phyloP scores from a whole-genome alignment of 2,797 vertebrate genomes.

The Phrynocephalus guinanensis region DNA sequence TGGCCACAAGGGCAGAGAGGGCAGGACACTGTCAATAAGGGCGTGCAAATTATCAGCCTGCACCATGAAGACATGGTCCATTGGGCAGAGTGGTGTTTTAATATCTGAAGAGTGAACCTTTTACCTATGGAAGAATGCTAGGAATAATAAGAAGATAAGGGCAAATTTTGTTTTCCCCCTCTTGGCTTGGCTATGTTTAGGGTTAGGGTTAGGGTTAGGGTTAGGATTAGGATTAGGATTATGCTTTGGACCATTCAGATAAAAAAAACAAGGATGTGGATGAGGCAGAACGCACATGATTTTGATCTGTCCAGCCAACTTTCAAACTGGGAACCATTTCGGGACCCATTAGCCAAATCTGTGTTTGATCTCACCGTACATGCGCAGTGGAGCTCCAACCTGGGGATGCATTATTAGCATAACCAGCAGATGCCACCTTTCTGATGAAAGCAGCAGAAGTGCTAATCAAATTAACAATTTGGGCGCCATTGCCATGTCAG shows the following conservation, averaged over 20 bases:
- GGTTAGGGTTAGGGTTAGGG: neutral
- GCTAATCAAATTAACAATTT: constrained; percentile 67
- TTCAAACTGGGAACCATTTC: neutral
- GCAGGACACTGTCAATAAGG: too few species aligned
- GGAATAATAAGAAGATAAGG: too few species aligned
- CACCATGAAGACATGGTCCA: too few species aligned
- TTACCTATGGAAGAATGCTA: too few species aligned
- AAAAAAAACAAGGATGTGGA: neutral
- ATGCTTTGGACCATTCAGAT: neutral
- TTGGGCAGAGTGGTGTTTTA: too few species aligned
- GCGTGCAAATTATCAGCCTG: too few species aligned
- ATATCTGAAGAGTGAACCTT: too few species aligned
- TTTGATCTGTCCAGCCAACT: neutral
- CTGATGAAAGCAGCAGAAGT: constrained; percentile 61
- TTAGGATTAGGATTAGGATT: too few species aligned
- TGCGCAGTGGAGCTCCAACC: neutral
- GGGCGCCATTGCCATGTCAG: constrained; percentile 26
- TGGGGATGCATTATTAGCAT: constrained; percentile 35
- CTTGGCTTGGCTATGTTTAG: neutral
- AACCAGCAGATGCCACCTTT: constrained; percentile 70
- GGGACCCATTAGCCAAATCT: neutral
- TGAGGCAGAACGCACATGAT: neutral
- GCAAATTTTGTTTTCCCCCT: too few species aligned
- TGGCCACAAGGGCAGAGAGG: too few species aligned
- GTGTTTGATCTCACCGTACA: neutral